These are phyloP conservation scores for Venusia cambrica DNA, from an alignment of 2,888 invertebrate genomes.

Conservation along the genomic window DNA sequence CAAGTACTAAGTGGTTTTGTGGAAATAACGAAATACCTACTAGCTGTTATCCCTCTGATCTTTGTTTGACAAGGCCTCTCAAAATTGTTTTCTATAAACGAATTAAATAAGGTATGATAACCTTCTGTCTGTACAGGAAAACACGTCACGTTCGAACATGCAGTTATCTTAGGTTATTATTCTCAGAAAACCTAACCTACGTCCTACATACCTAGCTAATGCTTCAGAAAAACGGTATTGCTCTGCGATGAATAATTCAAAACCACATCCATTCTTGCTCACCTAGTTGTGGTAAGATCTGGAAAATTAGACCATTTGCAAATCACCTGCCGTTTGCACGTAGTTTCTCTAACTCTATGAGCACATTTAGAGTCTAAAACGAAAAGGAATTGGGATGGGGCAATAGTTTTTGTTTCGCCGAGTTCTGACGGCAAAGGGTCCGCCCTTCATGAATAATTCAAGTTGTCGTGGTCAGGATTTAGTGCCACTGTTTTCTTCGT, in stretches of 20 bases:
- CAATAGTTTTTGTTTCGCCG: slow-evolving; percentile 31
- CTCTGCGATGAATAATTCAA: slow-evolving; percentile 53
- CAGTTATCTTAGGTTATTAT: too few species aligned
- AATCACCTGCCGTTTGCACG: slow-evolving; percentile 27
- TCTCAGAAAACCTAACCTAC: slow-evolving; percentile 44
- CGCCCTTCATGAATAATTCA: slow-evolving; percentile 66
- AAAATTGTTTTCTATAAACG: too few species aligned
- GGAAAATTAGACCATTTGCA: slow-evolving; percentile 28
- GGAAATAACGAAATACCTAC: too few species aligned
- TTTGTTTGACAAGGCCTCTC: too few species aligned
- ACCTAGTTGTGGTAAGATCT: slow-evolving; percentile 36
- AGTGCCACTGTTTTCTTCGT: slow-evolving; percentile 34
- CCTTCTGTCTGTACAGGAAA: too few species aligned
- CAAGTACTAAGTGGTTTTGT: too few species aligned
- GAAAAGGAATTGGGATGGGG: slow-evolving; percentile 14
- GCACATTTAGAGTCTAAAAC: slow-evolving; percentile 12
- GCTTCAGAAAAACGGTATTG: slow-evolving; percentile 41
- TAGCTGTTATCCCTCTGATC: too few species aligned
- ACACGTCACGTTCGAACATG: too few species aligned
- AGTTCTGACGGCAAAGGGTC: slow-evolving; percentile 32
- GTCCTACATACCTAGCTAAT: slow-evolving; percentile 38
- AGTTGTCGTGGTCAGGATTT: slow-evolving; percentile 52
- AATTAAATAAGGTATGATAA: too few species aligned
- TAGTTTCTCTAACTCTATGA: slow-evolving; percentile 12
- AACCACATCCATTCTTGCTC: slow-evolving; percentile 33